phyloP scores from a whole-genome alignment of 2,797 vertebrate species.

The Buphagus erythrorhynchus region DNA sequence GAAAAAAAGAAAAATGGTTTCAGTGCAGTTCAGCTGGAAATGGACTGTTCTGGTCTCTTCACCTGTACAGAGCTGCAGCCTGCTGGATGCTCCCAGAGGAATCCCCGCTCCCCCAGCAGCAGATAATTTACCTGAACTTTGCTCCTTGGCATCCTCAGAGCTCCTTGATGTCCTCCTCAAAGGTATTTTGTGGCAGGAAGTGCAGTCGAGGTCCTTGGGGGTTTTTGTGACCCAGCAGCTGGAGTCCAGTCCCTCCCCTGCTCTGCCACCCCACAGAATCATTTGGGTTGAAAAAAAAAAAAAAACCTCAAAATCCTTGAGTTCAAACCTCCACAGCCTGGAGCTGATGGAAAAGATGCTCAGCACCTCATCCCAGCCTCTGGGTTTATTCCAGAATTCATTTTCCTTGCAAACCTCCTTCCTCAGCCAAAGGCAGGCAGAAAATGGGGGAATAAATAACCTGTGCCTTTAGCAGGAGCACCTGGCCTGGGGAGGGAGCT shows the following conservation, averaged over 20 bases:
- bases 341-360: not conserved
- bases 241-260: not conserved
- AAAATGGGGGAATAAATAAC: not conserved
- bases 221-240: not conserved
- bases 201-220: fast-evolving
- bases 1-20: not conserved
- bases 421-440: not conserved
- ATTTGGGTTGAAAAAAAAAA: fast-evolving
- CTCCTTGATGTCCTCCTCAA: not conserved
- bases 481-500: not conserved
- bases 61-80: not conserved
- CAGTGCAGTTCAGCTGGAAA: not conserved
- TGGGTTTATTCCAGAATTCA: not conserved
- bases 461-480: fast-evolving
- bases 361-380: not conserved
- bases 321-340: fast-evolving
- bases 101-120: not conserved
- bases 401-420: not conserved
- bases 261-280: not conserved
- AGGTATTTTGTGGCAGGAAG: not conserved
- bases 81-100: not conserved
- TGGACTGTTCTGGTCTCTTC: not conserved
- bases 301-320: not conserved
- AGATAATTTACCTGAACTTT: not conserved
- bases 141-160: not conserved